These are phyloP conservation scores for Ctenicera cuprea DNA, from an alignment of 2,888 invertebrate genomes.

Conservation along the genomic window DNA sequence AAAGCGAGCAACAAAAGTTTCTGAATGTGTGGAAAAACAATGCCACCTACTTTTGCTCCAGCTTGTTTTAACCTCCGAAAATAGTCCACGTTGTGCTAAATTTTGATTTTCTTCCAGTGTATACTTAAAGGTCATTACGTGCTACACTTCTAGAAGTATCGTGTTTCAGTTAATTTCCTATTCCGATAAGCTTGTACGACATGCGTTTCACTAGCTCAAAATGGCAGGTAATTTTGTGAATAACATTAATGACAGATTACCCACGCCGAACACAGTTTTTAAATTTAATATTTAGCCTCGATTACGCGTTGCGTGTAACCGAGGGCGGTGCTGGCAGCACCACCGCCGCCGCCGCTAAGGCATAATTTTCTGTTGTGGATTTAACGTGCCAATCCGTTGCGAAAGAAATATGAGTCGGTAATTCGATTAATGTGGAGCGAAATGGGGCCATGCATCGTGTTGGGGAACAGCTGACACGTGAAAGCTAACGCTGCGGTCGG, in stretches of 20 bases:
- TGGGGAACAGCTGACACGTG: conserved; percentile 35
- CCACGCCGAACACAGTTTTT: conserved; percentile 20
- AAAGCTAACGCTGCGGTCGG: conserved; percentile 30
- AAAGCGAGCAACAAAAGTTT: conserved; percentile 16
- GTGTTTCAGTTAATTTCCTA: conserved; percentile 32
- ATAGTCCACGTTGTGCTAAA: no score
- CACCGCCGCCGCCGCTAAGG: conserved; percentile 23
- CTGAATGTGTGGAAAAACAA: conserved; percentile 2
- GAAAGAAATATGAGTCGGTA: conserved; percentile 43
- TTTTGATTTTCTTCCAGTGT: neutral
- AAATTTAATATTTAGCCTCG: conserved; percentile 37
- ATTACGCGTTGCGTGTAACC: conserved; percentile 20
- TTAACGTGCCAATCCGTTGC: conserved; percentile 34
- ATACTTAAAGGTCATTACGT: conserved; percentile 10
- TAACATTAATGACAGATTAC: conserved; percentile 35
- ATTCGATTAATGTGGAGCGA: conserved; percentile 39
- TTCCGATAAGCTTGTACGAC: conserved; percentile 31
- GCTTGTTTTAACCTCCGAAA: neutral
- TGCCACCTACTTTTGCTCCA: neutral
- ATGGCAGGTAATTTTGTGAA: conserved; percentile 33
- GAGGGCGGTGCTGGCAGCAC: neutral
- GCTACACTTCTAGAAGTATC: conserved; percentile 25
- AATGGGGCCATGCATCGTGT: conserved; percentile 36
- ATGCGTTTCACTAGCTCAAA: conserved; percentile 17
- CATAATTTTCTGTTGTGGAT: conserved; percentile 38